These are phyloP conservation scores for Ptyas mucosa DNA, from an alignment of 2,113 vertebrate species.

Conservation along the genomic window DNA sequence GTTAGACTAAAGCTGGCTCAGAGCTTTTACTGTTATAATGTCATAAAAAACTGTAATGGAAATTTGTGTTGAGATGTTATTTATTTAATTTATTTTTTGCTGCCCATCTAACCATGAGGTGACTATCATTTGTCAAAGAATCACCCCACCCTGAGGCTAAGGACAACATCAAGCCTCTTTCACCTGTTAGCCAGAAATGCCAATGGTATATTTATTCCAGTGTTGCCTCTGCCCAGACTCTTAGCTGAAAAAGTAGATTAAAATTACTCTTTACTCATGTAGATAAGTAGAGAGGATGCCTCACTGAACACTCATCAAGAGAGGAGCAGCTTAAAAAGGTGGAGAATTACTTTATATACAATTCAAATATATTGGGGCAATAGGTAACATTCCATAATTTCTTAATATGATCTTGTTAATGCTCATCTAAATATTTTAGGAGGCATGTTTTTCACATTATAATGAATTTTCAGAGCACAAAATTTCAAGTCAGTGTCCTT, in stretches of 20 bases:
- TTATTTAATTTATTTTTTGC: neutral
- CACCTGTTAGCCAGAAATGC: neutral
- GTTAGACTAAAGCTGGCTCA: neutral
- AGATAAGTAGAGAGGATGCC: neutral
- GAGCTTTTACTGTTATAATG: neutral
- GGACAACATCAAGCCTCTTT: neutral
- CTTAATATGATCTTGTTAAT: neutral
- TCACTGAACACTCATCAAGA: neutral
- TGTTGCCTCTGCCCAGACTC: neutral
- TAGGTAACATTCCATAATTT: neutral
- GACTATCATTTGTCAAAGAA: neutral
- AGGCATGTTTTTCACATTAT: neutral
- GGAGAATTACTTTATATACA: neutral
- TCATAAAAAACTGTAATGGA: neutral
- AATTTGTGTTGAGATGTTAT: neutral
- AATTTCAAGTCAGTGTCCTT: neutral
- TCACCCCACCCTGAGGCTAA: neutral
- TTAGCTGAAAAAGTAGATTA: neutral
- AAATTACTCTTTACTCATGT: neutral
- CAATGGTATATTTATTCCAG: neutral
- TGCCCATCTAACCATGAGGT: neutral
- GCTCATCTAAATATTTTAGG: neutral
- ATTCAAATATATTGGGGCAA: neutral
- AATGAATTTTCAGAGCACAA: neutral
- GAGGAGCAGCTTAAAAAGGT: neutral